phyloP scores from a whole-genome alignment of 2,113 vertebrate genomes.

The Vulpes ferrilata region DNA sequence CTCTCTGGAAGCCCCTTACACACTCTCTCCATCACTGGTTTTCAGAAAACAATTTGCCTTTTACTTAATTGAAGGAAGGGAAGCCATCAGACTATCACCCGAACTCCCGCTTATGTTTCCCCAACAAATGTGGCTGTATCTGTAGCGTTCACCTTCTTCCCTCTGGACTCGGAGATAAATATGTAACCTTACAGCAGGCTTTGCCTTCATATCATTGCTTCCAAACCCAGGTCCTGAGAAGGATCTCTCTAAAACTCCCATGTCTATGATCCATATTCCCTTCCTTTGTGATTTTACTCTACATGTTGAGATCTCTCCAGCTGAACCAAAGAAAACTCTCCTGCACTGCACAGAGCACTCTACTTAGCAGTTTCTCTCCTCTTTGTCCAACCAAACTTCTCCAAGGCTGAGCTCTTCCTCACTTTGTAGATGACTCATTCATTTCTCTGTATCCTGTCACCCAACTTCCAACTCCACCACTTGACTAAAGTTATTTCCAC shows the following conservation, averaged over 20 bases:
- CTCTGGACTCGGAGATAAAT: not conserved
- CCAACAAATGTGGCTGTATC: accelerated
- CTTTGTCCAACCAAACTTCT: accelerated
- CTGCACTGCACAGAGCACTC: accelerated
- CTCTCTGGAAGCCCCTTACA: not conserved
- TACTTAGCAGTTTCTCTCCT: too few species aligned
- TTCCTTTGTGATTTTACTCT: not conserved
- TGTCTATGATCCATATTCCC: too few species aligned
- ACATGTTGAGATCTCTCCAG: not conserved
- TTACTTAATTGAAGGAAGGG: not conserved
- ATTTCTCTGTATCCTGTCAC: accelerated
- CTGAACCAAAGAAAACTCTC: not conserved
- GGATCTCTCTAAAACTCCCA: not conserved
- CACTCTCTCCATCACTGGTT: not conserved
- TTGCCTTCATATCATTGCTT: not conserved
- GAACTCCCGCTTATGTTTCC: not conserved
- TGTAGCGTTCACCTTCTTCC: accelerated
- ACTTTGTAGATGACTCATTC: accelerated
- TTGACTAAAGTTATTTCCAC: too few species aligned
- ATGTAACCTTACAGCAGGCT: not conserved
- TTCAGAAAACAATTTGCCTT: not conserved
- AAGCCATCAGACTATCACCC: accelerated
- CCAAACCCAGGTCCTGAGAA: not conserved
- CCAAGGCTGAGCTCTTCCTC: accelerated
- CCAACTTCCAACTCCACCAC: not conserved